Evolutionary conservation across 1,140 invertebrate species (phyloP), one percentile per base, ranked within the genome.

Genomic region (Panagrolaimus sp.): DNA sequence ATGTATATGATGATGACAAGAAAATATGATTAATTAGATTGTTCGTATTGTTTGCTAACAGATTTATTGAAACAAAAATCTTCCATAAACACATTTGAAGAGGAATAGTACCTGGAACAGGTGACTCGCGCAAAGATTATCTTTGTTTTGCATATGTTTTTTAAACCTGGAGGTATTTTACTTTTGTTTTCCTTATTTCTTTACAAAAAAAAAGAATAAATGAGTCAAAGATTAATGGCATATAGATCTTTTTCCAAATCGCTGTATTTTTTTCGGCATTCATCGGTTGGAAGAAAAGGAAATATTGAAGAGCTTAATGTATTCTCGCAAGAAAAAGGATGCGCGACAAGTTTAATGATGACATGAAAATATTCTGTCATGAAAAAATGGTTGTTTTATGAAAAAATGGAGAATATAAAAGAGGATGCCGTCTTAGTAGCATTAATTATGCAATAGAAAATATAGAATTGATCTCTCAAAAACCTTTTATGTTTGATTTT

Each of bases 331-430:
- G 52, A 58, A 28, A 52, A 21, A 28, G 52, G 52, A 58, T 58
- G 52, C 52, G 52, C 52, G 52, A 58, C 52, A 58, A 58, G 52
- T 58, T 58, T 58, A 58, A 58, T 58, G 28, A 58, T 58, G 52
- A 17, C 52, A 58, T 58, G 52, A 58, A 28, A 38, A 38, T n/a
- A 38, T 38, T 38, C 32, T 38, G 32, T 38, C 32, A 38, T 38
- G 32, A 38, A 38, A 38, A 38, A 38, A 38, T n/a, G 32, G 32
- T 38, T 38, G 32, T 38, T 38, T 38, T 38, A 38, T 38, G 7
- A 38, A 38, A 38, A 7, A 4, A 38, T n/a, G n/a, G n/a, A n/a
- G n/a, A n/a, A n/a, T n/a, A n/a, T n/a, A 38, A 58, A 58, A 58
- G 52, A 58, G 10, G 28, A 58, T 58, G 52, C 52, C 52, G 52